These are phyloP conservation scores for Dicyrtomina minuta DNA, from an alignment of 2,888 invertebrate species.

Conservation along the genomic window DNA sequence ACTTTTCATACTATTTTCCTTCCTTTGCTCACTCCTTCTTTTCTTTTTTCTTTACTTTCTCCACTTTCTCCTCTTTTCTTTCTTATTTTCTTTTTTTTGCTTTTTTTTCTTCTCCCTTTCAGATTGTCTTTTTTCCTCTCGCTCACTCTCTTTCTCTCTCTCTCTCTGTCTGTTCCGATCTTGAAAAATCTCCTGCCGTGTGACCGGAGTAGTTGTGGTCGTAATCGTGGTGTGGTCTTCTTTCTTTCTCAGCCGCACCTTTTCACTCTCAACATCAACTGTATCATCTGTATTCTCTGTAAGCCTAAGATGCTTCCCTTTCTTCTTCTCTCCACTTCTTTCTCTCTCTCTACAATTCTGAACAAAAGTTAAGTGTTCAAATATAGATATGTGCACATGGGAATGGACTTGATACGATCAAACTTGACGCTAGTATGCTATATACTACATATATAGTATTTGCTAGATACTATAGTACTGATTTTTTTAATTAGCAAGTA, in stretches of 20 bases:
- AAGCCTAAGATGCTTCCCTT: background rate
- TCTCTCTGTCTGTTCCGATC: background rate
- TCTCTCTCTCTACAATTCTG: background rate
- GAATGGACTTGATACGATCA: too few relatives aligned
- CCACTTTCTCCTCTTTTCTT: background rate
- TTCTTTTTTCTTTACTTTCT: background rate
- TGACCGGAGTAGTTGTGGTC: background rate
- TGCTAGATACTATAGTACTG: too few relatives aligned
- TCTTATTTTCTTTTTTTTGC: background rate
- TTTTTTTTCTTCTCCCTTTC: background rate
- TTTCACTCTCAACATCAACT: background rate
- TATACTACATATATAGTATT: too few relatives aligned
- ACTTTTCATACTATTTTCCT: background rate
- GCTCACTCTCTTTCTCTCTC: background rate
- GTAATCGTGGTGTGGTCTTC: background rate
- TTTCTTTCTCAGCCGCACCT: background rate
- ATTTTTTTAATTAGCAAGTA: too few relatives aligned
- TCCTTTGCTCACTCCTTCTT: background rate
- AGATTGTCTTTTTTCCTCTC: conserved; percentile 5
- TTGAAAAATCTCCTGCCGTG: background rate
- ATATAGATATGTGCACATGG: too few relatives aligned
- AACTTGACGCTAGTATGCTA: too few relatives aligned
- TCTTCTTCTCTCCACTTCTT: background rate
- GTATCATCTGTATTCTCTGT: background rate
- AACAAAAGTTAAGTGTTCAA: too few relatives aligned